Percentiles rank a stretch among this genome's conserved stretches.
phyloP scores from a whole-genome alignment of 2,888 invertebrate genomes.

The Helleia helle region DNA sequence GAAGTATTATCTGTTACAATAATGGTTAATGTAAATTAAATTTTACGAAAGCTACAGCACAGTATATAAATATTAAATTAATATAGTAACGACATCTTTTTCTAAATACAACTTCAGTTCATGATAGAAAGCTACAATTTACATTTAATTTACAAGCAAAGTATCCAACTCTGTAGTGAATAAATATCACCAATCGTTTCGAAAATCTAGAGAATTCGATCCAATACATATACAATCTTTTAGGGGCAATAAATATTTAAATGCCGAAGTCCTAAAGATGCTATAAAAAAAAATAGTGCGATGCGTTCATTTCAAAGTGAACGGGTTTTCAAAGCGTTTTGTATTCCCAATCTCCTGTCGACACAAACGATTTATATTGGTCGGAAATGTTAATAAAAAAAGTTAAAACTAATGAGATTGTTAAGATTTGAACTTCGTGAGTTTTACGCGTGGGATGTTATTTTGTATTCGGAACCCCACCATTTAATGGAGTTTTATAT shows the following conservation, averaged over 20 bases:
- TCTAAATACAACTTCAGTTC: no score
- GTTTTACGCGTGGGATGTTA: conserved; percentile 9
- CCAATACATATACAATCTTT: conserved; percentile 22
- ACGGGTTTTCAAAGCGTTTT: conserved; percentile 19
- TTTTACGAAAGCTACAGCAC: no score
- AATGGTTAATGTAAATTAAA: no score
- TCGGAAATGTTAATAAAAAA: conserved; percentile 10
- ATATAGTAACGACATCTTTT: no score
- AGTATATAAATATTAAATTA: no score
- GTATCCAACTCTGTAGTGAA: not conserved
- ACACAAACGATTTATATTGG: conserved; percentile 11
- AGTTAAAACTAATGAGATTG: conserved; percentile 10
- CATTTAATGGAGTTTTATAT: not conserved
- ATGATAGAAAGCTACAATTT: no score
- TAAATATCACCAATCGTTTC: conserved; percentile 7
- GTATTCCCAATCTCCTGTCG: conserved; percentile 11
- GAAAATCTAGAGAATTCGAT: conserved; percentile 11
- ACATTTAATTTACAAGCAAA: no score
- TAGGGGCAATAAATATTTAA: conserved; percentile 46
- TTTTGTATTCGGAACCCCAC: not conserved
- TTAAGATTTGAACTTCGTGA: conserved; percentile 10
- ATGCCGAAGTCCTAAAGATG: conserved; percentile 32
- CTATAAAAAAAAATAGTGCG: conserved; percentile 18
- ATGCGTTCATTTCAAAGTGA: conserved; percentile 17
- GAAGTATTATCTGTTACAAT: no score